Evolutionary conservation across 2,113 vertebrate species (phyloP).

Genomic region (Noctilio leporinus): DNA sequence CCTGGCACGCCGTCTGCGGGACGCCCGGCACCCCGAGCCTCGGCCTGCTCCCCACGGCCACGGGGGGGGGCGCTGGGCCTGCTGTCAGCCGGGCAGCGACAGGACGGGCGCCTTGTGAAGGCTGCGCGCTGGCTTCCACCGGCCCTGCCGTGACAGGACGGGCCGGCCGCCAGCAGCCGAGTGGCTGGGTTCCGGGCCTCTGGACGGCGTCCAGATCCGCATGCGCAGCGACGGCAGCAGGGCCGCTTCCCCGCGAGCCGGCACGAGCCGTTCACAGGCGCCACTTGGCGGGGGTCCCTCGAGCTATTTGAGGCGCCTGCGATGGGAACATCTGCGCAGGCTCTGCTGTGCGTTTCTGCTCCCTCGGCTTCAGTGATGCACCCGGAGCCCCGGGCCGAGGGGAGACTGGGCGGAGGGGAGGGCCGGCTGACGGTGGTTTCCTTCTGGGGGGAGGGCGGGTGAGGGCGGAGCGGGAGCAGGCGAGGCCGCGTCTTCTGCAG

Average conservation of each 20-base stretch:
- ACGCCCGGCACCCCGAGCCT: too few species aligned
- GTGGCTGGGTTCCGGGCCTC: constrained; percentile 70
- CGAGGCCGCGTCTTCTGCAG: constrained; percentile 50
- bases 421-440: too few species aligned
- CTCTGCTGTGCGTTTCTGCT: constrained; percentile 43
- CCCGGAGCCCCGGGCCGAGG: too few species aligned
- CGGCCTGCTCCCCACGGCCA: constrained; percentile 65
- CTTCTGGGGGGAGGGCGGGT: too few species aligned
- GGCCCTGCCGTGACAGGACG: constrained; percentile 76
- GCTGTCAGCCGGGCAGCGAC: constrained; percentile 75
- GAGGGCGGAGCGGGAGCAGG: constrained; percentile 33
- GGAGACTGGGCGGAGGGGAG: too few species aligned
- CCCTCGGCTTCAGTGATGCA: constrained; percentile 67
- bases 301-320: constrained; percentile 71
- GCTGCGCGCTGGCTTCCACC: constrained; percentile 73
- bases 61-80: constrained; percentile 63
- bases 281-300: constrained; percentile 62
- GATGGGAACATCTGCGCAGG: constrained; percentile 75
- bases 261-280: constrained; percentile 75
- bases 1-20: background rate
- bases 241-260: constrained; percentile 74
- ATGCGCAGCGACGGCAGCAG: constrained; percentile 73
- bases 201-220: constrained; percentile 71
- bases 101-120: constrained; percentile 77
- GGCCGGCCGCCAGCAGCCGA: constrained; percentile 75